Evolutionary conservation across 2,888 invertebrate species (phyloP), one percentile per base, ranked within the genome.

Genomic region (Dinocampus coccinellae): DNA sequence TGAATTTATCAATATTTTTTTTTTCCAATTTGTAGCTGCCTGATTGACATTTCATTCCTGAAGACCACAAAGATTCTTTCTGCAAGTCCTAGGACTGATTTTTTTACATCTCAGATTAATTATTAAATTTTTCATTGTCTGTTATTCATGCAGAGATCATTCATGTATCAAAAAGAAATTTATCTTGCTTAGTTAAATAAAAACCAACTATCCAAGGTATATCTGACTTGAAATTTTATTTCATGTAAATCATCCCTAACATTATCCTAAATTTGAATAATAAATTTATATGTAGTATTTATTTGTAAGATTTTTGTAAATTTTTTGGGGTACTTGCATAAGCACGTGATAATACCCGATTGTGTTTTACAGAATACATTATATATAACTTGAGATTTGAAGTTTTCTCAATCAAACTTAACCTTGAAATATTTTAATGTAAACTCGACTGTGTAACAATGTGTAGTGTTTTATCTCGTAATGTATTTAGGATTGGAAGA

Each of bases 151-250:
- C 76, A 73, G 79, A 81, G 78, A 80, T 47, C 9, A 47, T 73
- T 57, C 65, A 72, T 64, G 62, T 73, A 76, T 81, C 78, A 75
- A 72, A 76, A 80, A 74, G 78, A 70, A 72, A 75, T 70, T 66
- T 73, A 67, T 74, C 79, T 78, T 80, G 79, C 76, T 73, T 78
- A 69, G 78, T 78, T 78, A 61, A 83, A 83, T 83, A 82, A 80
- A 83, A 65, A 80, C 76, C 80, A 61, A 76, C 76, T 80, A 70
- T 75, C 78, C 77, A 77, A 77, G 78, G 77, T 75, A 73, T 33
- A 62, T n/a, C 74, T 68, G 3, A 64, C 11, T 26, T 34, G n/a
- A 10, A 36, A n/a, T 6, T 47, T 47, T 47, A 20, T 47, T 16
- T 4, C n/a, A 16, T 20, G 4, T 0, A 1, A 16, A 47, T 47